Evolutionary conservation across 2,888 invertebrate species (phyloP), one percentile per base, ranked within the genome.

Genomic region (Pandemis corylana): DNA sequence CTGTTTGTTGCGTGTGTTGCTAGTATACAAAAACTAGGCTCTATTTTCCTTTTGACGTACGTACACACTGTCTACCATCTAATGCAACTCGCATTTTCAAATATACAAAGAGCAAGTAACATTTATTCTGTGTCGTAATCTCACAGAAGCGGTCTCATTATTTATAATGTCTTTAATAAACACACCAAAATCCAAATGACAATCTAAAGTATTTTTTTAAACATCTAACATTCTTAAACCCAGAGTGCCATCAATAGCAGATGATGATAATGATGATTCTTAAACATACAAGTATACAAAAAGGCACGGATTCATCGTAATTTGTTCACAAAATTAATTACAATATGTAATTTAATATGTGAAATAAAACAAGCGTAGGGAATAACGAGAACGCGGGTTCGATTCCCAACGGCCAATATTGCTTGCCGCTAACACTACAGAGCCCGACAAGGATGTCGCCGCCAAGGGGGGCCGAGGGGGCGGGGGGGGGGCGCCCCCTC

Each of bases 51-150:
- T 36, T 36, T 36, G 28, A 36, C 28, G 28, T 36, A 10, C 12
- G 10, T 46, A 10, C 46, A 10, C 12, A 10, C 15, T 46, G 44
- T 20, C 64, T 64, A 64, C 64, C 9, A 46, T 56, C 15, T 13
- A 15, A 2, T 53, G 7, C 15, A 15, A 56, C 7, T 56, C 7
- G 13, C 13, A 56, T 56, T 56, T 1, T 20, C 53, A 7, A 56
- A 15, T 46, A 46, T 28, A 49, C 20, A 65, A 28, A 65, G 28
- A 46, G 42, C 28, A 49, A 5, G 20, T 46, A 49, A 65, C 20
- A 65, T 65, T 65, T 65, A 65, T 46, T 20, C 7, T 46, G 46
- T 12, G 46, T 46, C 65, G n/a, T 65, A 65, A 65, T 65, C 13
- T 65, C 65, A 65, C 49, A 36, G 9, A 49, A 65, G 64, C 64